Conservation (phyloP, 1,140 invertebrate genomes). For the Acromyrmex charruanus region DNA sequence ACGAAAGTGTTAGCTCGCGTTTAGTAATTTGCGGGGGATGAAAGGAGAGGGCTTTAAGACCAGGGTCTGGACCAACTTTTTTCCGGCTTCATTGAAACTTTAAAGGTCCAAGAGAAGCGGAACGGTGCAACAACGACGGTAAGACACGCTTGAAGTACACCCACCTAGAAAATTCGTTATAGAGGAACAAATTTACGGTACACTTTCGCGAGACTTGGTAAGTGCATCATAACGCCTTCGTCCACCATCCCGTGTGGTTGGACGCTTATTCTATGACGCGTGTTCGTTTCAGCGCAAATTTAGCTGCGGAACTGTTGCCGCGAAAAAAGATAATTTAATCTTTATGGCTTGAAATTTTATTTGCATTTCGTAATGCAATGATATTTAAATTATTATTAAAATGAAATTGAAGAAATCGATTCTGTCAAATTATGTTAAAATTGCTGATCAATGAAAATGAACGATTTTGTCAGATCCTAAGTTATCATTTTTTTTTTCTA, state of each 20-base stretch:
- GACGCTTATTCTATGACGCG: slow-evolving; percentile 50
- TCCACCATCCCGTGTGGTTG: slow-evolving; percentile 42
- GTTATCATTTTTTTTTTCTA: not conserved
- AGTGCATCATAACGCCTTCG: slow-evolving; percentile 68
- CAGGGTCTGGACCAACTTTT: slow-evolving; percentile 39
- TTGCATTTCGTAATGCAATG: not conserved
- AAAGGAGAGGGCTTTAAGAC: slow-evolving; percentile 33
- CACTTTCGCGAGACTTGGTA: slow-evolving; percentile 59
- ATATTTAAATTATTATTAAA: slow-evolving; percentile 8
- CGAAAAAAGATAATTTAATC: slow-evolving; percentile 37
- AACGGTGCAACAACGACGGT: not conserved
- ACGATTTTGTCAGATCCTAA: not conserved
- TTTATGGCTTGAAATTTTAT: slow-evolving; percentile 10
- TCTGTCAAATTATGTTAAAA: not conserved
- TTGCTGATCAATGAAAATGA: no score
- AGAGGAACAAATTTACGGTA: slow-evolving; percentile 57
- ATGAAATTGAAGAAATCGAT: no score
- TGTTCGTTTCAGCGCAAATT: slow-evolving; percentile 6
- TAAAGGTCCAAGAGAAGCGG: slow-evolving; percentile 27
- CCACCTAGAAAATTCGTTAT: slow-evolving; percentile 39
- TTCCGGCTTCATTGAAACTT: slow-evolving; percentile 53
- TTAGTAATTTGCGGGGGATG: slow-evolving; percentile 34
- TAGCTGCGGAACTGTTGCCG: not conserved
- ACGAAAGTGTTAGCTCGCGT: slow-evolving; percentile 57
- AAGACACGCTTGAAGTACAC: slow-evolving; percentile 35